Evolutionary conservation across 2,113 vertebrate genomes (phyloP).

Genomic region (Rhineura floridana): DNA sequence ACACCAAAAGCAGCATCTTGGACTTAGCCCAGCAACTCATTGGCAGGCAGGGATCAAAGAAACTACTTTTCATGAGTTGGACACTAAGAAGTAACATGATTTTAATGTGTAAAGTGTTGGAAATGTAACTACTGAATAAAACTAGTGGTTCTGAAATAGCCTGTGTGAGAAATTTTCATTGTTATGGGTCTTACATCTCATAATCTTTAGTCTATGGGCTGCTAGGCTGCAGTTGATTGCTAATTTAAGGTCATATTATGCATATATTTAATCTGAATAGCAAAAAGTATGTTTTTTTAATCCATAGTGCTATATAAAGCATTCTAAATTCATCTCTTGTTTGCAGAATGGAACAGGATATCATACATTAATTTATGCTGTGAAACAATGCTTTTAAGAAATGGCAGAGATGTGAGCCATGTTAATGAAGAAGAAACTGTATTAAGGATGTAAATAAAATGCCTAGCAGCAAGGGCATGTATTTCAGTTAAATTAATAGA

Average conservation of each 20-base stretch:
- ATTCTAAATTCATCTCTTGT: not conserved
- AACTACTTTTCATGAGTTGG: not conserved
- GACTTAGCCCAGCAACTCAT: no score
- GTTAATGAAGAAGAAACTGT: conserved; percentile 5
- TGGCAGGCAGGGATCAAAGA: not conserved
- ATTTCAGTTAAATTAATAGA: conserved; percentile 32
- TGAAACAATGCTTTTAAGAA: not conserved
- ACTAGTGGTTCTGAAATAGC: not conserved
- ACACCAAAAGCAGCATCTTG: no score
- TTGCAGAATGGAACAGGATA: conserved; percentile 7
- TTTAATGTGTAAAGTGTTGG: not conserved
- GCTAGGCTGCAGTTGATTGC: not conserved
- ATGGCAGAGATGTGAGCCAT: not conserved
- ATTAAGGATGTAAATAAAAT: not conserved
- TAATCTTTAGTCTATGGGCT: not conserved
- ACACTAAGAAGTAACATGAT: not conserved
- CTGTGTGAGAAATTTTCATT: not conserved
- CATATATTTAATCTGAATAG: not conserved
- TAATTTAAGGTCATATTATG: not conserved
- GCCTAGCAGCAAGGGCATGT: not conserved
- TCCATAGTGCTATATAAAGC: not conserved
- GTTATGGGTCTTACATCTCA: not conserved
- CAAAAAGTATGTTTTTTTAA: not conserved
- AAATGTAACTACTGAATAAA: not conserved
- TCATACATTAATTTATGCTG: not conserved